Base-by-base conservation (phyloP, 2,888 invertebrate genomes). In the Diloba caeruleocephala region DNA sequence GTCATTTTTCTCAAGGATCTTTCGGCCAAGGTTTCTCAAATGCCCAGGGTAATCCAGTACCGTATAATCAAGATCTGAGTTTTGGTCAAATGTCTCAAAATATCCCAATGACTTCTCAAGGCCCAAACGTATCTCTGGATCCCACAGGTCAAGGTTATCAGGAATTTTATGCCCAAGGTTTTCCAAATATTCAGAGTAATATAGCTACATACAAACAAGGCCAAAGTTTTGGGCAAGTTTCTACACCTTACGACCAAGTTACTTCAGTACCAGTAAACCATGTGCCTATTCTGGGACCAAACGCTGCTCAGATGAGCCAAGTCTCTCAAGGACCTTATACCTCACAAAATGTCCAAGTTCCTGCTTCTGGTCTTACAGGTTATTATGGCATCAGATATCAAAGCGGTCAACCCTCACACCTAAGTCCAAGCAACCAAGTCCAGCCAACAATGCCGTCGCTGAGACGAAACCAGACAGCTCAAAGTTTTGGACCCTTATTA, bases 401-500 rank as follows among this genome's bases (percentile, higher is more conserved):
- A 21, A 21, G 3, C 5, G 21, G 21, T 21, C 21, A 21, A 5
- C 23, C 34, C 2, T 12, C 13, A 36, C 8, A 10, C 8, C 1
- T 12, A n/a, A 46, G 25, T 10, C 10, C 21, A 1, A 10, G 13
- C 6, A 14, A n/a, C 1, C 19, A 26, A 29, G 21, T n/a, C n/a
- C 25, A 42, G 21, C 4, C 10, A 9, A 21, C 6, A 33, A 10
- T 23, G 1, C n/a, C 26, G 10, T 28, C 26, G 0, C 6, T 17
- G 8, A 25, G 9, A 33, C 23, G 19, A 14, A 19, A 19, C 13
- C 67, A 60, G 9, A 21, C 28, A 1, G 32, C 32, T 10, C 43
- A 37, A 13, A 42, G 26, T 17, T 29, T 23, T 26, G 44, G 41
- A 4, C 23, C 32, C 9, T 0, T 42, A 37, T 32, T 52, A 10